Percentiles rank a stretch among this genome's conserved stretches.
Evolutionary conservation across 1,140 invertebrate species (phyloP).

Genomic region (Brachionus sp.): DNA sequence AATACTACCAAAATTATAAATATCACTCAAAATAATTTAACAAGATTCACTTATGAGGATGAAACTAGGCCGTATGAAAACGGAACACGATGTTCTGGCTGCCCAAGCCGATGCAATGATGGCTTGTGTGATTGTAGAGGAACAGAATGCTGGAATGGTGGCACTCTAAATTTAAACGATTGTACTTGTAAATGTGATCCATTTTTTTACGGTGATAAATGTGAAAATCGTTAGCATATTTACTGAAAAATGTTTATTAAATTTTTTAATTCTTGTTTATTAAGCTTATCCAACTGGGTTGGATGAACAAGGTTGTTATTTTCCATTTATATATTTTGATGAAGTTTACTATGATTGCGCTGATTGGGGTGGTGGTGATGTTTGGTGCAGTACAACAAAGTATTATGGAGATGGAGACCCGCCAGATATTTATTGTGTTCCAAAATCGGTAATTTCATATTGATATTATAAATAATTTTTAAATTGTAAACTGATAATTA

Average conservation of each 20-base stretch:
- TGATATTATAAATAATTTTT: neutral
- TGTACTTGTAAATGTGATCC: conserved; percentile 32
- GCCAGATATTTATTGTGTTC: neutral
- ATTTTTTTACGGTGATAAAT: neutral
- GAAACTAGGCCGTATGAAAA: conserved; percentile 13
- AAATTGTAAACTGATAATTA: neutral
- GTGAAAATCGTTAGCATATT: neutral
- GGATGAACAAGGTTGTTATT: neutral
- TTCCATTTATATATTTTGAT: conserved; percentile 9
- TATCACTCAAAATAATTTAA: neutral
- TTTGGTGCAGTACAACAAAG: conserved; percentile 31
- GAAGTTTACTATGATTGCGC: neutral
- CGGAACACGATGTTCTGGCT: conserved; percentile 4
- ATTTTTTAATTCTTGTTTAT: neutral
- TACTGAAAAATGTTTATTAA: neutral
- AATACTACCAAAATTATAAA: neutral
- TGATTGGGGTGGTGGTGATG: conserved; percentile 33
- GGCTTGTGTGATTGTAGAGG: conserved; percentile 38
- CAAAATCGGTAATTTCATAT: neutral
- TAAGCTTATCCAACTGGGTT: neutral
- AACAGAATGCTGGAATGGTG: conserved; percentile 42
- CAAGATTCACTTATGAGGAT: neutral
- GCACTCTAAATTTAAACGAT: neutral
- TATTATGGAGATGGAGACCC: neutral
- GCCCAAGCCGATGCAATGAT: neutral